These are phyloP conservation scores for Alexandromys oeconomus DNA, from an alignment of 2,797 vertebrate species.

Conservation along the genomic window DNA sequence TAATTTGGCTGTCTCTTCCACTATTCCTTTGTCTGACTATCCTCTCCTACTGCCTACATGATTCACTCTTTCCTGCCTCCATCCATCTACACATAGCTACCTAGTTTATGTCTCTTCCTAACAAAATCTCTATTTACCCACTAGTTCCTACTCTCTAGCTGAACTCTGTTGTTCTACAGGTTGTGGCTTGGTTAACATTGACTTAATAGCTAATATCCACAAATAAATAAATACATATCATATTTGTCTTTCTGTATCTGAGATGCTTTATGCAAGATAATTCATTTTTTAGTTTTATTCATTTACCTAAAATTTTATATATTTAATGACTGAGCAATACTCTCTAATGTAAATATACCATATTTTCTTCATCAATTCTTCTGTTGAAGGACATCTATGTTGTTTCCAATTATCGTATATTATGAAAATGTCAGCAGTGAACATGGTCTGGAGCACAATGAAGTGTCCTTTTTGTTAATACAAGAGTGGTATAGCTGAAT, in stretches of 20 bases:
- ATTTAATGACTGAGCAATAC: not conserved
- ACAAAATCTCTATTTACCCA: not conserved
- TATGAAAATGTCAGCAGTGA: not conserved
- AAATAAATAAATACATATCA: not conserved
- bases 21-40: not conserved
- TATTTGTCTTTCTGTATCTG: not conserved
- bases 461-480: not conserved
- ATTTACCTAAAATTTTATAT: not conserved
- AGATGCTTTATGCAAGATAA: not conserved
- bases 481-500: not conserved
- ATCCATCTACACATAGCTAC: not conserved
- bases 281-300: not conserved
- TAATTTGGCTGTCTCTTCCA: not conserved
- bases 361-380: not conserved
- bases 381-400: not conserved
- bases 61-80: not conserved
- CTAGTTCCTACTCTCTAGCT: not conserved
- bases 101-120: not conserved
- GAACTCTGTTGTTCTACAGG: not conserved
- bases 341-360: not conserved
- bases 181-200: not conserved
- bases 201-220: not conserved
- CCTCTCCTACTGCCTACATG: rapidly evolving
- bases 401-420: not conserved
- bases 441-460: not conserved